phyloP scores from a whole-genome alignment of 1,140 invertebrate species.

The Heterodera carotae region DNA sequence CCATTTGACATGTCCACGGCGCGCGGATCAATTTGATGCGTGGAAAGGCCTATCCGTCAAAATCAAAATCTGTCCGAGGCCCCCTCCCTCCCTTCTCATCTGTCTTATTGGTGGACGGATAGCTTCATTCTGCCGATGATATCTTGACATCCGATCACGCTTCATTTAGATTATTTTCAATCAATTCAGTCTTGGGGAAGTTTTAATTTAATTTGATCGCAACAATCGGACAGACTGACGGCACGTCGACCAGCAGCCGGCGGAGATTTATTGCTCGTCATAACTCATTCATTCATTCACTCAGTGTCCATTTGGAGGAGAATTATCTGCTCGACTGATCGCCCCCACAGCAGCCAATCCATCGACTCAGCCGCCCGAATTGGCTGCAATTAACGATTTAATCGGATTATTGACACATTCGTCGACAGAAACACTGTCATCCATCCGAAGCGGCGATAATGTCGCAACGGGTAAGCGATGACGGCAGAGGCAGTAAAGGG shows the following conservation, averaged over 20 bases:
- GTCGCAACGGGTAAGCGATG: conserved; percentile 12
- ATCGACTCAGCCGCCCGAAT: background rate
- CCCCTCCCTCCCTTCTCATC: background rate
- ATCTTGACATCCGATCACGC: background rate
- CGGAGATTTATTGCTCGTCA: conserved; percentile 14
- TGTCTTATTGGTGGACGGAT: no score
- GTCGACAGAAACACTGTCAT: background rate
- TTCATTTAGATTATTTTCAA: background rate
- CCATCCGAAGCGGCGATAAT: background rate
- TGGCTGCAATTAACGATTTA: background rate
- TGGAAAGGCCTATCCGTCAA: background rate
- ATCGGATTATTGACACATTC: conserved; percentile 11
- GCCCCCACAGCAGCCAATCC: background rate
- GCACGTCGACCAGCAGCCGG: background rate
- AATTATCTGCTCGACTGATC: conserved; percentile 8
- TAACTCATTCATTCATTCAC: conserved; percentile 3
- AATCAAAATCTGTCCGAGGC: background rate
- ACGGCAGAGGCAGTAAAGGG: background rate
- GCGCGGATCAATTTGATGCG: background rate
- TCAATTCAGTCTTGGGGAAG: no score
- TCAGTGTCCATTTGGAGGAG: background rate
- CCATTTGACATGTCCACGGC: conserved; percentile 9
- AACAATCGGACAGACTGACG: background rate
- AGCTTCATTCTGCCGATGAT: background rate
- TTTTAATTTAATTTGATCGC: background rate